Evolutionary conservation across 1,140 invertebrate genomes (phyloP), one percentile per base, ranked within the genome.

Genomic region (Babylonia areolata): DNA sequence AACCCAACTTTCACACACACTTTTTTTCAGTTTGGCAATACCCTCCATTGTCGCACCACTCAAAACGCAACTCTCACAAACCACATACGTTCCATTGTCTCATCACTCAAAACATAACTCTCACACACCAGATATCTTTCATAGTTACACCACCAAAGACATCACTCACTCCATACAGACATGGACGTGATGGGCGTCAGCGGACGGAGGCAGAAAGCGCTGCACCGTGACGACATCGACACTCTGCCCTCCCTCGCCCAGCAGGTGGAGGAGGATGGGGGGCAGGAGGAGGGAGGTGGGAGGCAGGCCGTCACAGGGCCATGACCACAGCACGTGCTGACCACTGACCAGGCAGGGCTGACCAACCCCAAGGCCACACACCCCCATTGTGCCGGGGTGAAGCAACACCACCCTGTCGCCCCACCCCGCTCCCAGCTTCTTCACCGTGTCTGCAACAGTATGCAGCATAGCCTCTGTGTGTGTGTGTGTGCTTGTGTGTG

Each of bases 331-430:
- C 3, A 91, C 87, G 9, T 71, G 37, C 20, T 51, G 46, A 28
- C 40, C 58, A 58, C 88, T 84, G 6, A 91, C 42, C 64, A 91
- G 42, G 83, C 88, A 89, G 3, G 84, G 83, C 35, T 87, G 85
- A 46, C 90, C 90, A 58, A 90, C 87, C 31, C 33, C 35, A 3
- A 91, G 85, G 28, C 85, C 85, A 81, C 86, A 90, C 20, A 91
- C 51, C 42, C 83, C 73, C 89, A 91, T 90, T 0, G 82, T 42
- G 42, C 81, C 83, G 28, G 89, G 89, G 54, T 90, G 85, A 3
- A 91, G 31, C 51, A 83, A 39, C 28, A 91, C 54, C 1, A 89
- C 51, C 9, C 87, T 51, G 12, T 87, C 87, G 75, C 87, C 86
- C 3, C 35, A 23, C 6, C 87, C 81, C 12, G 11, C 39, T 1